These are phyloP conservation scores for Pygoscelis antarcticus DNA, from an alignment of 2,113 vertebrate genomes.

Conservation along the genomic window DNA sequence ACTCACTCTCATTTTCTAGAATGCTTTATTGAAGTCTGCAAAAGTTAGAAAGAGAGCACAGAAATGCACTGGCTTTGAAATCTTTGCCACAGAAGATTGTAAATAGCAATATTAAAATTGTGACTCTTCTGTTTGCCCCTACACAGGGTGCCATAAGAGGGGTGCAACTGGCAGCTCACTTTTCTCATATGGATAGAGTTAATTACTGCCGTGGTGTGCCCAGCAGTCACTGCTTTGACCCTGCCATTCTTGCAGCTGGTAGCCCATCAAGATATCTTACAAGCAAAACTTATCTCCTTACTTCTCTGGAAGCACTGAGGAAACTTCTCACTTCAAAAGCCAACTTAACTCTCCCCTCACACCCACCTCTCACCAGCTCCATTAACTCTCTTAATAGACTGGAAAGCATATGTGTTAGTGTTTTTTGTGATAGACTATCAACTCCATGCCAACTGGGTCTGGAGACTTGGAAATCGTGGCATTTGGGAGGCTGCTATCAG, in stretches of 20 bases:
- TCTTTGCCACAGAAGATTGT: background rate
- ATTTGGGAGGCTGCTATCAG: background rate
- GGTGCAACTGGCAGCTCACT: background rate
- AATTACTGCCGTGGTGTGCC: background rate
- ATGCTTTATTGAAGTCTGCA: background rate
- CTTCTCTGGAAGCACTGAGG: background rate
- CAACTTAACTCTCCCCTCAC: background rate
- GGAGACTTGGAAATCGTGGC: background rate
- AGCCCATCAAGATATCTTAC: background rate
- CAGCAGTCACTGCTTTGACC: background rate
- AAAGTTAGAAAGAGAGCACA: background rate
- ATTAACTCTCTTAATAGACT: slow-evolving; percentile 5
- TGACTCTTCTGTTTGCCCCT: background rate
- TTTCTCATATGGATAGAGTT: background rate
- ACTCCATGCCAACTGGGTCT: background rate
- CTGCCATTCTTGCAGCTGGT: background rate
- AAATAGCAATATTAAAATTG: background rate
- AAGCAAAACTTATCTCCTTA: background rate
- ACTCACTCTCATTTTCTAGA: slow-evolving; percentile 27
- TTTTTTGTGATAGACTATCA: background rate
- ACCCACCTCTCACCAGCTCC: background rate
- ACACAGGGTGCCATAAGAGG: background rate
- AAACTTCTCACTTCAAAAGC: background rate
- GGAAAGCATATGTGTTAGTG: background rate
- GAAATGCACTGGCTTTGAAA: background rate